These are phyloP conservation scores for Lobophora halterata DNA, from an alignment of 2,888 invertebrate genomes.

Conservation along the genomic window DNA sequence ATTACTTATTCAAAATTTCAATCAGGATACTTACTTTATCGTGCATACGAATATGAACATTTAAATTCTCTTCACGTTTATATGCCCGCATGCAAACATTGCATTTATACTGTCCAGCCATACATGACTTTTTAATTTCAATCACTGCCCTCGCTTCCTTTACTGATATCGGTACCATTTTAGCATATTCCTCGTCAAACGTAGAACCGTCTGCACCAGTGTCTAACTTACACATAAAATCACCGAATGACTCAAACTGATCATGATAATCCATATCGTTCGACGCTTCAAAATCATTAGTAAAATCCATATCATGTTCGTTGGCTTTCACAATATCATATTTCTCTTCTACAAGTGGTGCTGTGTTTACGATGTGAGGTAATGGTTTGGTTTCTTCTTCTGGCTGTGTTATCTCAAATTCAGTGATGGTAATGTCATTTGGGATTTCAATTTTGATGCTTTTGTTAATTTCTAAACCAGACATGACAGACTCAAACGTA, in stretches of 20 bases:
- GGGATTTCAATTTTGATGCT: conserved; percentile 32
- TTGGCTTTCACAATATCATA: too few species aligned
- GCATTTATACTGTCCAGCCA: conserved; percentile 52
- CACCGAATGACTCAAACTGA: conserved; percentile 24
- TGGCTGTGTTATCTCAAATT: too few species aligned
- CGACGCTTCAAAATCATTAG: conserved; percentile 17
- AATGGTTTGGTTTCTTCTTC: too few species aligned
- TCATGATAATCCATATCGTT: conserved; percentile 22
- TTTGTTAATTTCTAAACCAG: conserved; percentile 26
- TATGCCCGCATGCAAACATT: conserved; percentile 51
- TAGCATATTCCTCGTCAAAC: conserved; percentile 64
- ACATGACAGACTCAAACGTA: conserved; percentile 36
- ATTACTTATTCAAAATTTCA: too few species aligned
- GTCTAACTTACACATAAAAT: conserved; percentile 17
- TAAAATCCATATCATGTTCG: too few species aligned
- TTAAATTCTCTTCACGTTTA: conserved; percentile 47
- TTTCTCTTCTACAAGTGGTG: too few species aligned
- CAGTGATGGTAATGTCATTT: conserved; percentile 10
- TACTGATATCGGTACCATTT: conserved; percentile 53
- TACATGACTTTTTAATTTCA: conserved; percentile 56
- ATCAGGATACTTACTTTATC: conserved; percentile 52
- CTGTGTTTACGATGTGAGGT: too few species aligned
- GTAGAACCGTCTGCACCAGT: conserved; percentile 50
- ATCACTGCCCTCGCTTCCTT: conserved; percentile 62
- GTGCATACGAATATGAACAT: conserved; percentile 63